Percentiles rank a stretch among this genome's conserved stretches.
Conservation (phyloP, 2,113 vertebrate species). For the Pseudolaguvia tuberculata region DNA sequence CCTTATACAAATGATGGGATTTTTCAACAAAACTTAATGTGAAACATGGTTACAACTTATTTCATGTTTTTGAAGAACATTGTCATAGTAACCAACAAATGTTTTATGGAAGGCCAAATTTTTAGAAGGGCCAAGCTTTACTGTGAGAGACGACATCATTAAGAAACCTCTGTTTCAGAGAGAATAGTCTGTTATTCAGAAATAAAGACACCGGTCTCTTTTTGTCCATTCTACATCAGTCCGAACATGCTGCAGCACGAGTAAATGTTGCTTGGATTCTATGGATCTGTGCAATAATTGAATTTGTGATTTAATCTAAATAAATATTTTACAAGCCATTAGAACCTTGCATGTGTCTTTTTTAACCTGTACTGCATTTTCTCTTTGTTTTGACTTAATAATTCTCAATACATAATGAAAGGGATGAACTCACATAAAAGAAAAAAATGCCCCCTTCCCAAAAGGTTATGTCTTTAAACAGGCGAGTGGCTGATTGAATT, state of each 20-base stretch:
- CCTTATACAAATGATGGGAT: not conserved
- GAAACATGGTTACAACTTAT: not conserved
- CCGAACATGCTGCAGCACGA: constrained; percentile 9
- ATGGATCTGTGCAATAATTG: constrained; percentile 38
- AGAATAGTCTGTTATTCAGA: constrained; percentile 6
- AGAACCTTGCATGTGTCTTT: not conserved
- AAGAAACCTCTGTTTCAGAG: constrained; percentile 36
- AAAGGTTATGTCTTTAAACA: constrained; percentile 61
- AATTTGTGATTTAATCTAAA: constrained; percentile 37
- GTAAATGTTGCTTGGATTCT: constrained; percentile 30
- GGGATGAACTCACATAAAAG: not conserved
- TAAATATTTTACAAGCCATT: constrained; percentile 19
- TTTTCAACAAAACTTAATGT: not conserved
- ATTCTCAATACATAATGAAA: not conserved
- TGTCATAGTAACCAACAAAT: too few relatives aligned
- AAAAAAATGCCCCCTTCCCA: constrained; percentile 41
- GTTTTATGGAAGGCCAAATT: constrained; percentile 4
- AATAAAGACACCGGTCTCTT: constrained; percentile 7
- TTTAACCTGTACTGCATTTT: not conserved
- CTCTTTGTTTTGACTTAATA: not conserved
- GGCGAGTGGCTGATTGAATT: constrained; percentile 66
- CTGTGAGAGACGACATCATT: not conserved
- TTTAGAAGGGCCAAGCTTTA: not conserved
- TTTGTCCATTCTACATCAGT: not conserved
- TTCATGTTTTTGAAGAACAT: too few relatives aligned